Percentiles rank a stretch among this genome's conserved stretches.
Evolutionary conservation across 2,888 invertebrate species (phyloP).

Genomic region (Synergus laeviventris): DNA sequence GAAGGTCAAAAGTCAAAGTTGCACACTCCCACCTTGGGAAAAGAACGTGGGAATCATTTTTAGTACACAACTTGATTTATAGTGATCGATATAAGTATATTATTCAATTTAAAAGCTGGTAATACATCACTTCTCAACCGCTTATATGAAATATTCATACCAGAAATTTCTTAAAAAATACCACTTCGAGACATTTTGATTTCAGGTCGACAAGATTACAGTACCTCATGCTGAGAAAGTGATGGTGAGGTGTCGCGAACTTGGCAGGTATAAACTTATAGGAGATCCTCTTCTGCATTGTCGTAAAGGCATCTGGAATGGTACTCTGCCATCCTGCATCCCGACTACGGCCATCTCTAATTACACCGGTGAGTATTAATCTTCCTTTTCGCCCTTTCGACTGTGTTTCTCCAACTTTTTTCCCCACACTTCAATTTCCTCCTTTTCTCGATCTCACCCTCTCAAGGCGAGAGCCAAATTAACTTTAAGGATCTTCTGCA

Average conservation of each 20-base stretch:
- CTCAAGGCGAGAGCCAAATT: constrained; percentile 5
- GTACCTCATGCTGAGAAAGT: constrained; percentile 86
- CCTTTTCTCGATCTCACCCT: constrained; percentile 8
- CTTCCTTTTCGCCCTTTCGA: constrained; percentile 43
- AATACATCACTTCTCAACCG: too few relatives aligned
- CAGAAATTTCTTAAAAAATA: too few relatives aligned
- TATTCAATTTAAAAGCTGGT: neutral
- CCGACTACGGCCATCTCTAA: constrained; percentile 92
- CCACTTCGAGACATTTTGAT: constrained; percentile 14
- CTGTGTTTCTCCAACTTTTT: neutral
- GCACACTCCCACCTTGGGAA: neutral
- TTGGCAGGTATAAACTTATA: constrained; percentile 89
- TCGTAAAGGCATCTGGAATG: constrained; percentile 89
- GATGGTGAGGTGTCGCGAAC: constrained; percentile 86
- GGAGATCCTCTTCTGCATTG: constrained; percentile 88
- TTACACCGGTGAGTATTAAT: constrained; percentile 83
- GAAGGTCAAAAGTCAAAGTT: neutral
- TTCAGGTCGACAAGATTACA: constrained; percentile 72
- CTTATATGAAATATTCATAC: too few relatives aligned
- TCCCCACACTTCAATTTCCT: constrained; percentile 36
- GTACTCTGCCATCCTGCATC: constrained; percentile 87
- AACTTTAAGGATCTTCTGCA: constrained; percentile 16
- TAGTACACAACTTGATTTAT: neutral
- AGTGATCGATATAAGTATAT: neutral
- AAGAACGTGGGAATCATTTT: neutral